These are phyloP conservation scores for Osmerus mordax DNA, from an alignment of 2,113 vertebrate species.

Conservation along the genomic window DNA sequence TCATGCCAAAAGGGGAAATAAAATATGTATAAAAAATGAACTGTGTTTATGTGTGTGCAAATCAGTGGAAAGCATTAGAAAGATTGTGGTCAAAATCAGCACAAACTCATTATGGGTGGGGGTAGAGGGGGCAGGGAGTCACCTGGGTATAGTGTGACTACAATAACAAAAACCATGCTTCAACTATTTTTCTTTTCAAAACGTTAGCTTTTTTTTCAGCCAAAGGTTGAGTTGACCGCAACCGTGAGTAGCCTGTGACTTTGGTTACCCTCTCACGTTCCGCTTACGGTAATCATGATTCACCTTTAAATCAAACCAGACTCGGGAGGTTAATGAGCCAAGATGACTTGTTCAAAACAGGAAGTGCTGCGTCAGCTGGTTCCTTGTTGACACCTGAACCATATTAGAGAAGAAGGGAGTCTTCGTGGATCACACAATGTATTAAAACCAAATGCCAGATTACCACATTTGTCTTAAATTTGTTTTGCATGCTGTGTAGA, in stretches of 20 bases:
- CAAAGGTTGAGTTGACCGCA: neutral
- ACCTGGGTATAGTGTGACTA: neutral
- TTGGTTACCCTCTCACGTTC: constrained; percentile 1
- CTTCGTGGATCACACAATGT: neutral
- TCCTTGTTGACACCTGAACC: neutral
- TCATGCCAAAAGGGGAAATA: too few species aligned
- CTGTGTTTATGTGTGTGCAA: neutral
- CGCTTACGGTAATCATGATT: constrained; percentile 20
- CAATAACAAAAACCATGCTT: neutral
- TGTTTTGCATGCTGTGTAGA: too few species aligned
- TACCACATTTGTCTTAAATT: too few species aligned
- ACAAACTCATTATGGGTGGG: too few species aligned
- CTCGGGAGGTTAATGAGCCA: neutral
- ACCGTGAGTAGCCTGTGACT: constrained; percentile 21
- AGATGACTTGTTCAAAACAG: constrained; percentile 6
- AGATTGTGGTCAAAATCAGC: too few species aligned
- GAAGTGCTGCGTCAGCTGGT: neutral
- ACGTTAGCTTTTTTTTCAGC: neutral
- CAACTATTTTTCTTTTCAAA: neutral
- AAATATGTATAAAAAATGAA: neutral
- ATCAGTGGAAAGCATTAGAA: neutral
- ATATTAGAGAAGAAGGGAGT: neutral
- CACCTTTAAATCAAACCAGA: constrained; percentile 13
- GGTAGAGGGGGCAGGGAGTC: neutral
- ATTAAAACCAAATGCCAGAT: too few species aligned